Evolutionary conservation across 92 coral and sea anemone species (phyloP).

Genomic region (Muricea muricata): DNA sequence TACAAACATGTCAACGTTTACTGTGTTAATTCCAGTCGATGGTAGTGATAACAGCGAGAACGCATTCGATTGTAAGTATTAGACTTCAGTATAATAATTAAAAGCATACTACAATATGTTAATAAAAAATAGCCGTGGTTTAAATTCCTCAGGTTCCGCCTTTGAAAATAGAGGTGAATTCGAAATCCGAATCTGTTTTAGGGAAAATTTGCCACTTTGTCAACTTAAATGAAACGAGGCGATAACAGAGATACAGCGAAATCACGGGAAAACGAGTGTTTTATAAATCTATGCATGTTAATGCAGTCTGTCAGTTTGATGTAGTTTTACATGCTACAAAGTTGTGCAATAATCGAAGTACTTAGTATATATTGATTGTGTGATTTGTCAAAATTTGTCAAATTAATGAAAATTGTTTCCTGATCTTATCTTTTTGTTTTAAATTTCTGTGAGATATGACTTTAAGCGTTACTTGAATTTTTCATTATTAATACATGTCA

Average conservation of each 20-base stretch:
- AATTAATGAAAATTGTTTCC: neutral
- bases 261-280: too few species aligned
- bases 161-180: neutral
- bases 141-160: neutral
- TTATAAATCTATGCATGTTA: too few species aligned
- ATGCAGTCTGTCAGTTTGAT: neutral
- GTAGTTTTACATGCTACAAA: neutral
- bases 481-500: neutral
- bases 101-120: neutral
- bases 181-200: neutral
- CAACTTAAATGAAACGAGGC: too few species aligned
- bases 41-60: slow-evolving; percentile 41
- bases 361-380: neutral
- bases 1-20: slow-evolving; percentile 19
- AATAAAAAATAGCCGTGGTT: too few species aligned
- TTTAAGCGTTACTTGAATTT: neutral
- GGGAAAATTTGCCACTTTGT: neutral
- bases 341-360: neutral
- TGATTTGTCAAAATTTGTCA: neutral
- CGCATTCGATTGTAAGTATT: slow-evolving; percentile 43
- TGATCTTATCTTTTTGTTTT: neutral
- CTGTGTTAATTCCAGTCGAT: slow-evolving; percentile 37
- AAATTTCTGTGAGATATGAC: neutral
- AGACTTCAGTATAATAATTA: neutral
- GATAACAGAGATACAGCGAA: too few species aligned